These are phyloP conservation scores for Conus betulinus DNA, from an alignment of 1,140 invertebrate genomes.

Conservation along the genomic window DNA sequence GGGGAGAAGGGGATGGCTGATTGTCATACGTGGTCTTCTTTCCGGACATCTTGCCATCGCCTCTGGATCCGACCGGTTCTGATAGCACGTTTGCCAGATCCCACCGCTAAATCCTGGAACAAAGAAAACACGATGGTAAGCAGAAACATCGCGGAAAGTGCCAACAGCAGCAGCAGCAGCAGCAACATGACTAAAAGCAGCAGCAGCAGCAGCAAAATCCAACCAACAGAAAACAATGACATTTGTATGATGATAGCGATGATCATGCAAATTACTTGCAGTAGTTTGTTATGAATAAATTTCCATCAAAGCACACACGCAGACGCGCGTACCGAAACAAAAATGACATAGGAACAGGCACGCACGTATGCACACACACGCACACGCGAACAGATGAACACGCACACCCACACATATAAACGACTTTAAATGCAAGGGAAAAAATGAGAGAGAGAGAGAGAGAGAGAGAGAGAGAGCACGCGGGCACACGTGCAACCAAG, in stretches of 20 bases:
- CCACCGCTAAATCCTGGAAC: constrained; percentile 57
- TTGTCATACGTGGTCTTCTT: constrained; percentile 53
- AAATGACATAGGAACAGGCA: neutral
- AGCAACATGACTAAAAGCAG: too few species aligned
- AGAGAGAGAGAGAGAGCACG: neutral
- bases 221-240: too few species aligned
- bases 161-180: too few species aligned
- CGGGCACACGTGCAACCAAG: neutral
- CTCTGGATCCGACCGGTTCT: constrained; percentile 48
- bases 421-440: too few species aligned
- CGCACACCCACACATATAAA: constrained; percentile 11
- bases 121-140: neutral
- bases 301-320: too few species aligned
- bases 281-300: too few species aligned
- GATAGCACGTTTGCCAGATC: constrained; percentile 58
- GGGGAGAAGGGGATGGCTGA: neutral
- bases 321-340: too few species aligned
- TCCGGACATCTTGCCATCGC: constrained; percentile 51
- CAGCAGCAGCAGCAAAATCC: too few species aligned
- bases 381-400: neutral
- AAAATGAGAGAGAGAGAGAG: too few species aligned
- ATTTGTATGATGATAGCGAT: neutral
- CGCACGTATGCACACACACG: too few species aligned
- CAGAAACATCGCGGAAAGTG: too few species aligned
- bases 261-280: neutral